Percentiles rank a stretch among this genome's conserved stretches.
These are phyloP conservation scores for Tortricodes alternella DNA, from an alignment of 2,888 invertebrate species.

Conservation along the genomic window DNA sequence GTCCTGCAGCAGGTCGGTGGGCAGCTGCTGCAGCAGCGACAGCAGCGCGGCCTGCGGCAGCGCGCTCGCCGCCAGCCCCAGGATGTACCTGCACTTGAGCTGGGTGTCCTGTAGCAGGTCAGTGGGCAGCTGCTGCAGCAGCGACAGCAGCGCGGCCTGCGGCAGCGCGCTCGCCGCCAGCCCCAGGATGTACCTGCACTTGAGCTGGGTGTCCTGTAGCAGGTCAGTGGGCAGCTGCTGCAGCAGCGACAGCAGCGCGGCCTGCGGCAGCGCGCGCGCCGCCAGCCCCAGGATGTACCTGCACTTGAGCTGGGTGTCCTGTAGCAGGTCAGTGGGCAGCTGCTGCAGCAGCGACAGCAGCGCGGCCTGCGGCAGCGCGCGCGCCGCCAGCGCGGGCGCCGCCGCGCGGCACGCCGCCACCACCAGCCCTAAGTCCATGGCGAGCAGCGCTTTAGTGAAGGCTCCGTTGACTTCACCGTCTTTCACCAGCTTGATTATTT, in stretches of 20 bases:
- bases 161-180: no score
- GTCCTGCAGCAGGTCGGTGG: constrained; percentile 89
- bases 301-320: constrained; percentile 77
- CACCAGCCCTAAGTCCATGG: constrained; percentile 90
- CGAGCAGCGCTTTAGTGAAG: constrained; percentile 90
- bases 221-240: no score
- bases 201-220: no score
- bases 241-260: no score
- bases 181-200: no score
- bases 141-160: no score
- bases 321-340: constrained; percentile 89
- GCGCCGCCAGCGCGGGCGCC: constrained; percentile 89
- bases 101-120: no score
- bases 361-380: constrained; percentile 91
- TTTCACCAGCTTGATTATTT: constrained; percentile 14
- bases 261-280: no score
- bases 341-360: constrained; percentile 95
- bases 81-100: no score
- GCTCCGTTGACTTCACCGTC: constrained; percentile 87
- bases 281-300: no score
- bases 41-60: constrained; percentile 93
- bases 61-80: constrained; percentile 89
- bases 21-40: constrained; percentile 94
- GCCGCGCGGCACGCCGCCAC: constrained; percentile 90
- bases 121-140: no score